Evolutionary conservation across 2,888 invertebrate species (phyloP), one percentile per base, ranked within the genome.

Genomic region (Melipona beecheii): DNA sequence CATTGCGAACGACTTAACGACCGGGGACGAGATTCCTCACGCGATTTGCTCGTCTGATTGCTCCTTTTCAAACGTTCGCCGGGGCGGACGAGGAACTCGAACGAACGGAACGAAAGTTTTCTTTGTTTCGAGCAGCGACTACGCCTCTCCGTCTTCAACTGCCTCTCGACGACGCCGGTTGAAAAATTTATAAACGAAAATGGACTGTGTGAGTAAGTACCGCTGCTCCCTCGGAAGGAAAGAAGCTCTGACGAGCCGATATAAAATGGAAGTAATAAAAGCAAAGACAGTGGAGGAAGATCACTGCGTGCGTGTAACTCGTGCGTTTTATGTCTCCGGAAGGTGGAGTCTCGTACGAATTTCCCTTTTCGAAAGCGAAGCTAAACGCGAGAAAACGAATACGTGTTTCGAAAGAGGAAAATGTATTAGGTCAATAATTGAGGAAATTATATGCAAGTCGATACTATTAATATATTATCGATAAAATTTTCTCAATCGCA

Each of bases 1-100:
- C 65, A 27, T 54, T 62, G 50, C 27, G 21, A 5, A 66, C 54
- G 64, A 49, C 66, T 66, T 68, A 81, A 80, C 81, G 52, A 52
- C 80, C 31, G 21, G 21, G 43, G 56, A n/a, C 80, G 49, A 54
- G 72, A 69, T 65, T 79, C 56, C 27, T 71, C 43, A 52, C 49
- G 58, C 66, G 56, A 68, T 68, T 68, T 49, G 27, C 13, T 31
- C 17, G 31, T 36, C 50, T 52, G 75, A 75, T 74, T 78, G 50
- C 66, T 60, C 56, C 36, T 56, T 50, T 78, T 56, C n/a, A 78
- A 58, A 66, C 36, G 43, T 31, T 4, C 43, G 49, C 2, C 24
- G 52, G 11, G 24, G 17, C 24, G n/a, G 3, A 31, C 31, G 31
- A 31, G 31, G 31, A 31, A 15, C 52, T 13, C 17, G 21, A 24